phyloP scores from a whole-genome alignment of 2,888 invertebrate genomes.

The Cantharis rufa region DNA sequence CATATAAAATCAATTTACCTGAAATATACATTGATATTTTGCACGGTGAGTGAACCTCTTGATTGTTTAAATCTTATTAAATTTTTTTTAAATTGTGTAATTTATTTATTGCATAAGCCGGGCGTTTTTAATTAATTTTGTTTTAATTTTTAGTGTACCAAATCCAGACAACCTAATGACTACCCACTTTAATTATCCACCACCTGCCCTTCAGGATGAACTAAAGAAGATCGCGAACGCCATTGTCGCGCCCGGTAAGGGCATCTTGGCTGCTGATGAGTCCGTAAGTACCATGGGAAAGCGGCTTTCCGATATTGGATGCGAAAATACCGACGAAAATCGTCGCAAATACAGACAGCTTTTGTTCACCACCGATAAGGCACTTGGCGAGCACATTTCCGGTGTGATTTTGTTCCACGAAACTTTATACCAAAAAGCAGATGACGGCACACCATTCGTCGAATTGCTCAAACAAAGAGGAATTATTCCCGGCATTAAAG shows the following conservation, averaged over 20 bases:
- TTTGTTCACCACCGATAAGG: constrained; percentile 60
- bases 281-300: constrained; percentile 91
- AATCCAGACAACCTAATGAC: constrained; percentile 34
- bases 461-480: constrained; percentile 59
- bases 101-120: not conserved
- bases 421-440: constrained; percentile 68
- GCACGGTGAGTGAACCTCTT: not conserved
- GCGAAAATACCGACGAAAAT: constrained; percentile 91
- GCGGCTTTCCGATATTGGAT: constrained; percentile 81
- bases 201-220: constrained; percentile 85
- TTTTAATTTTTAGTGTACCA: constrained; percentile 4
- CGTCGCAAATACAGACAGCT: constrained; percentile 71
- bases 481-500: constrained; percentile 64
- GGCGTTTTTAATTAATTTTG: not conserved
- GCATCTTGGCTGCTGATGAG: constrained; percentile 96
- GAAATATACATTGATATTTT: not conserved
- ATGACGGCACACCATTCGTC: constrained; percentile 60
- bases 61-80: not conserved
- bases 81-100: not conserved
- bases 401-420: constrained; percentile 72
- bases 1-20: not conserved
- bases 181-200: constrained; percentile 66
- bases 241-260: constrained; percentile 90
- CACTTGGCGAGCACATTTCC: constrained; percentile 60
- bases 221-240: constrained; percentile 82